These are phyloP conservation scores for Hypanus sabinus DNA, from an alignment of 2,113 vertebrate genomes.

Conservation along the genomic window DNA sequence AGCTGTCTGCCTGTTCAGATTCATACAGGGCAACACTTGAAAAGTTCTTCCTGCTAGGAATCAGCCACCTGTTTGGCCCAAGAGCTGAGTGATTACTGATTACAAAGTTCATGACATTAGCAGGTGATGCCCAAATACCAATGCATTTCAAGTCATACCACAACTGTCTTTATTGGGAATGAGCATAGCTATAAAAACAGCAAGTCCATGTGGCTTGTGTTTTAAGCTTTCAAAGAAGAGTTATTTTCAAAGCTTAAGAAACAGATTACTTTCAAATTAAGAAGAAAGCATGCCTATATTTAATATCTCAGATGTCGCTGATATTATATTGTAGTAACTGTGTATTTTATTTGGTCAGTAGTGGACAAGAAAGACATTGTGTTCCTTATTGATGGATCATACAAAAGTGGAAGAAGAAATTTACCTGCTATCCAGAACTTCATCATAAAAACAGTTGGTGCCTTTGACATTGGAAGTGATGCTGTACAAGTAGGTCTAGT, in stretches of 20 bases:
- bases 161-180: not conserved
- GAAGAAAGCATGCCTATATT: not conserved
- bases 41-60: not conserved
- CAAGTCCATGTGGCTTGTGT: not conserved
- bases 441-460: conserved; percentile 68
- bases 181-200: not conserved
- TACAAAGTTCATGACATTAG: not conserved
- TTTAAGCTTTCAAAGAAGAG: not conserved
- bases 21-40: not conserved
- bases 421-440: conserved; percentile 69
- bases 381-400: conserved; percentile 84
- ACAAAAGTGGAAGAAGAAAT: conserved; percentile 52
- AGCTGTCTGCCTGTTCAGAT: not conserved
- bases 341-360: not conserved
- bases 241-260: not conserved
- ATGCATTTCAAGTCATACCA: not conserved
- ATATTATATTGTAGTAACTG: not conserved
- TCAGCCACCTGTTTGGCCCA: not conserved
- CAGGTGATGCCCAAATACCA: not conserved
- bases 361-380: conserved; percentile 73
- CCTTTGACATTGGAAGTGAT: conserved; percentile 73
- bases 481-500: conserved; percentile 74
- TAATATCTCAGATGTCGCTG: not conserved
- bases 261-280: not conserved
- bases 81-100: not conserved